Conservation (phyloP, 2,888 invertebrate species). For the Ceramica pisi region DNA sequence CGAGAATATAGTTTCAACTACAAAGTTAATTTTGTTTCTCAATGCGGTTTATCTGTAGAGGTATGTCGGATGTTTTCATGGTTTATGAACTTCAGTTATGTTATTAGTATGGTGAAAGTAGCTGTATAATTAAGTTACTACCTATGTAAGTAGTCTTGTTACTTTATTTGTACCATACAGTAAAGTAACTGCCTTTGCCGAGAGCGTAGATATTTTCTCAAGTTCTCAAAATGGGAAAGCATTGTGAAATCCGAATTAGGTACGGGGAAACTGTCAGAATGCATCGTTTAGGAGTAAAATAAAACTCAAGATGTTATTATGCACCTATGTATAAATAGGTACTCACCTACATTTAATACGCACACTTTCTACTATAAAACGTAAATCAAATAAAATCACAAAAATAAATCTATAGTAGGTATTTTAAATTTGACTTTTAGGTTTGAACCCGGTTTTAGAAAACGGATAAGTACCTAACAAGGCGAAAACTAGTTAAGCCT, state of each 20-base stretch:
- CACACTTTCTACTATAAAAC: background rate
- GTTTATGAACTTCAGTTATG: constrained; percentile 3
- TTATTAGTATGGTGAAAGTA: background rate
- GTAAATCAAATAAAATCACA: constrained; percentile 6
- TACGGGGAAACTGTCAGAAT: background rate
- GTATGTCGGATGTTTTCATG: background rate
- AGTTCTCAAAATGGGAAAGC: background rate
- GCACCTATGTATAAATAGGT: background rate
- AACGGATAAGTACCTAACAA: background rate
- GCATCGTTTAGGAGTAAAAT: background rate
- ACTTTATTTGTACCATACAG: background rate
- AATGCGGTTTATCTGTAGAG: background rate
- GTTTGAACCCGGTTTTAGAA: constrained; percentile 6
- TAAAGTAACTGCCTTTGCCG: background rate
- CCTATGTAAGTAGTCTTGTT: background rate
- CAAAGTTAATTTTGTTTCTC: background rate
- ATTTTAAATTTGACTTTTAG: background rate
- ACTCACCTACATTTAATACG: background rate
- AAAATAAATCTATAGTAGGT: background rate
- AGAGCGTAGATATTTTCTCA: no score
- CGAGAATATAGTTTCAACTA: no score
- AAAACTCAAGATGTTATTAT: background rate
- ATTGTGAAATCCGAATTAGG: background rate
- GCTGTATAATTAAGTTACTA: background rate
- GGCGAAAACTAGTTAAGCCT: background rate